Percentiles rank a stretch among this genome's conserved stretches.
Conservation (phyloP, 2,888 invertebrate species). For the Trissolcus japonicus region DNA sequence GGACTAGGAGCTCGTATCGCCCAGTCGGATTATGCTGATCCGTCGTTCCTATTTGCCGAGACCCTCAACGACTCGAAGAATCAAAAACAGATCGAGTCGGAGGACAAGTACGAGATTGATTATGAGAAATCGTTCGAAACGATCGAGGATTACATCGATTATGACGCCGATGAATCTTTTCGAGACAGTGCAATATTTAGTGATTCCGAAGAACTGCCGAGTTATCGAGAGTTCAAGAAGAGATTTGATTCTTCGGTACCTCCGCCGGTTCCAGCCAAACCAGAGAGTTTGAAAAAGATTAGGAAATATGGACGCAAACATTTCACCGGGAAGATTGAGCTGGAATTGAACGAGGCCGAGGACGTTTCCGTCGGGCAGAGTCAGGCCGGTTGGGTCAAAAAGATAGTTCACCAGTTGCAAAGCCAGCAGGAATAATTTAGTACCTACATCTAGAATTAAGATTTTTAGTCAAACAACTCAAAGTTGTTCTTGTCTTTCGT, state of each 20-base stretch:
- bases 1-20: constrained; percentile 92
- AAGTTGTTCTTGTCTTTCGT: constrained; percentile 1
- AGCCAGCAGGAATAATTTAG: constrained; percentile 64
- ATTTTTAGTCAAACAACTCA: background rate
- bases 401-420: constrained; percentile 73
- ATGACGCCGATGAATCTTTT: constrained; percentile 82
- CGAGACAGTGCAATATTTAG: constrained; percentile 91
- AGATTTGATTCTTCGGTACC: constrained; percentile 63
- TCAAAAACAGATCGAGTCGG: constrained; percentile 8
- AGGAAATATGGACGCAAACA: constrained; percentile 21
- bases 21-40: constrained; percentile 90
- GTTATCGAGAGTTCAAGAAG: constrained; percentile 14
- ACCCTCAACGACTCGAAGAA: constrained; percentile 33
- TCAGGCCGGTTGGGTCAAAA: constrained; percentile 74
- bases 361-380: constrained; percentile 74
- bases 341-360: constrained; percentile 59
- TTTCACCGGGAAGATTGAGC: constrained; percentile 17
- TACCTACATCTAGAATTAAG: background rate
- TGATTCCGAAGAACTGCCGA: constrained; percentile 80
- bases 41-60: constrained; percentile 81
- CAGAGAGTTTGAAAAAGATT: constrained; percentile 64
- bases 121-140: constrained; percentile 87
- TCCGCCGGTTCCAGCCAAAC: constrained; percentile 70
- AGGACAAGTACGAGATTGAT: constrained; percentile 81
- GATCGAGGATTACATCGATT: constrained; percentile 83